Evolutionary conservation across 2,113 vertebrate genomes (phyloP), one percentile per base, ranked within the genome.

Genomic region (Sphyrna mokarran): DNA sequence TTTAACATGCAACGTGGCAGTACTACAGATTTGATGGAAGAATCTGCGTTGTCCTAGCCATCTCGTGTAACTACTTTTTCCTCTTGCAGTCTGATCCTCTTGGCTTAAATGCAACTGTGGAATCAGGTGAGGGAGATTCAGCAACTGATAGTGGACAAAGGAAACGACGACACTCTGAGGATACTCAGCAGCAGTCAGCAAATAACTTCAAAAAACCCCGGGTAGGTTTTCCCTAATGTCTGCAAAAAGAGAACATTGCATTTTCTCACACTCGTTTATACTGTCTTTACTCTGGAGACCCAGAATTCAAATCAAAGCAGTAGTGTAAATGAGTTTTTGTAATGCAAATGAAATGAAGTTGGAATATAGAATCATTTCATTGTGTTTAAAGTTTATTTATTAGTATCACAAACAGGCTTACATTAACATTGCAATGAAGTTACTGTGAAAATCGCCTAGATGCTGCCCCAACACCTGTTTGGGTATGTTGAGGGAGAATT

Each of bases 41-140:
- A 66, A 66, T 93, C 33, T 33, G 14, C 6, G 20, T 37, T 20
- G 20, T 93, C 8, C 18, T 54, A 33, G 54, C 72, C 23, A 26
- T 48, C 40, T 72, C 48, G 29, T 72, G 54, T 70, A 94, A 94
- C 37, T 29, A 40, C 68, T 93, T 93, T 33, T 40, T 90, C 94
- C 29, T 86, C 76, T 70, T 96, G 95, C 63, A 99, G 99, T 99
- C 99, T 7, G 99, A 99, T 96, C 99, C 99, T 90, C 97, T 99
- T 97, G 99, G 99, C 93, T 96, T 99, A 97, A 99, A 99, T 0
- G 99, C 99, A 0, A 98, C 99, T 66, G 98, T 99, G 0, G 96
- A 97, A 96, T 98, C 98, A 18, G 98, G 98, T 69, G 99, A 99
- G 96, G 98, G 97, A 2, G 96, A 98, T 1, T 8, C 96, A 48